Percentiles rank a stretch among this genome's conserved stretches.
phyloP scores from a whole-genome alignment of 2,113 vertebrate genomes.

The Abramis brama region DNA sequence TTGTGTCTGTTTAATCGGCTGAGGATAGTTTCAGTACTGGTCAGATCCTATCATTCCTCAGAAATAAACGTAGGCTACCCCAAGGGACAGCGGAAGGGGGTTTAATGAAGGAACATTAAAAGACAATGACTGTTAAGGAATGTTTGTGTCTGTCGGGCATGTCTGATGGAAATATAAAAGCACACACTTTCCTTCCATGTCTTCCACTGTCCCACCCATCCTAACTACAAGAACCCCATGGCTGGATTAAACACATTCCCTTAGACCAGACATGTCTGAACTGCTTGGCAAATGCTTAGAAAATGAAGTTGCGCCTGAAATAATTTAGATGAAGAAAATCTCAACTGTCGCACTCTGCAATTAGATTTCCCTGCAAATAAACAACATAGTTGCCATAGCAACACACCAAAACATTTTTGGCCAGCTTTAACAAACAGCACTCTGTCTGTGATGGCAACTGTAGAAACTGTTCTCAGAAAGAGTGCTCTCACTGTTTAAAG shows the following conservation, averaged over 20 bases:
- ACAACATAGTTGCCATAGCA: slow-evolving; percentile 20
- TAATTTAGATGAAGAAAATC: background rate
- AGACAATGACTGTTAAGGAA: background rate
- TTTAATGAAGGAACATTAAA: background rate
- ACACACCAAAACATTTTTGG: background rate
- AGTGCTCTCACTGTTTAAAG: background rate
- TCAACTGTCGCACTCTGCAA: background rate
- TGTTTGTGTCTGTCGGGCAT: background rate
- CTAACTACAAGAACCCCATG: slow-evolving; percentile 17
- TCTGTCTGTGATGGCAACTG: background rate
- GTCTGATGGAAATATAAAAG: background rate
- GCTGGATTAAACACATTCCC: slow-evolving; percentile 10
- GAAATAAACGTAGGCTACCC: slow-evolving; percentile 6
- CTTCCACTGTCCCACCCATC: slow-evolving; percentile 3
- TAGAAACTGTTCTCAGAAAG: background rate
- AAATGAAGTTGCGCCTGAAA: background rate
- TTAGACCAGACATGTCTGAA: slow-evolving; percentile 30
- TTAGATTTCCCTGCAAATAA: background rate
- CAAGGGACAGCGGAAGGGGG: background rate
- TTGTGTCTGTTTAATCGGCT: background rate
- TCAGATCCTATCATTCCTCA: slow-evolving; percentile 12
- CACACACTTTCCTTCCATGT: background rate
- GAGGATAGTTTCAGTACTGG: background rate
- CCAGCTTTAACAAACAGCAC: background rate
- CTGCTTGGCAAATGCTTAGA: background rate